Evolutionary conservation across 2,797 vertebrate species (phyloP).

Genomic region (Pseudocheirus occidentalis): DNA sequence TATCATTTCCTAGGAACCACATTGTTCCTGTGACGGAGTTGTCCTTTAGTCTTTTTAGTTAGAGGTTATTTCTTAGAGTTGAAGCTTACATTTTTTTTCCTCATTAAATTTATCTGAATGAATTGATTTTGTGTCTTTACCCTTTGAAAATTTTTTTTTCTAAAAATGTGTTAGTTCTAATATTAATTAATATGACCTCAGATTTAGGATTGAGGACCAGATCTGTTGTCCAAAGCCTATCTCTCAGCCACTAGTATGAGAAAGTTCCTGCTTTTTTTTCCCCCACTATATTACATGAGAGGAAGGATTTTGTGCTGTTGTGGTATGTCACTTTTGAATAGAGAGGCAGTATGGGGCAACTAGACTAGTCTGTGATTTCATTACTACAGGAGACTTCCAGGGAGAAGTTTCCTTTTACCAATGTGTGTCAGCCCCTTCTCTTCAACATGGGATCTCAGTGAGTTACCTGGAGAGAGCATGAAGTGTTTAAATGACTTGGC

Average conservation of each 20-base stretch:
- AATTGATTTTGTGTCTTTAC: background rate
- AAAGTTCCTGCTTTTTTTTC: background rate
- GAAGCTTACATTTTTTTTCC: background rate
- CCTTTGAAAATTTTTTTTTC: background rate
- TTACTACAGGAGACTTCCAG: background rate
- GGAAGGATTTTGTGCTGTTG: background rate
- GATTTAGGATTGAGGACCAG: background rate
- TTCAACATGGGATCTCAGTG: background rate
- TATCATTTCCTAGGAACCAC: background rate
- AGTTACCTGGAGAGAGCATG: background rate
- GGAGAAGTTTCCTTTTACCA: background rate
- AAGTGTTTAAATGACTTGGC: background rate
- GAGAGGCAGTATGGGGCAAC: background rate
- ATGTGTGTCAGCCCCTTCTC: background rate
- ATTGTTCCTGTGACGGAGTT: background rate
- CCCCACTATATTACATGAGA: background rate
- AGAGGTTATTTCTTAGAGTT: background rate
- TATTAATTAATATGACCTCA: background rate
- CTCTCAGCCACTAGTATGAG: background rate
- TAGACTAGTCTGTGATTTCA: background rate
- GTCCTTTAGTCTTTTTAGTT: background rate
- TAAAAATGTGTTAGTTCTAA: background rate
- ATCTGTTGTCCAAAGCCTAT: background rate
- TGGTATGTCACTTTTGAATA: background rate
- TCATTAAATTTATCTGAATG: background rate